Base-by-base conservation (phyloP, 2,113 vertebrate genomes). In the Hippoglossus stenolepis region DNA sequence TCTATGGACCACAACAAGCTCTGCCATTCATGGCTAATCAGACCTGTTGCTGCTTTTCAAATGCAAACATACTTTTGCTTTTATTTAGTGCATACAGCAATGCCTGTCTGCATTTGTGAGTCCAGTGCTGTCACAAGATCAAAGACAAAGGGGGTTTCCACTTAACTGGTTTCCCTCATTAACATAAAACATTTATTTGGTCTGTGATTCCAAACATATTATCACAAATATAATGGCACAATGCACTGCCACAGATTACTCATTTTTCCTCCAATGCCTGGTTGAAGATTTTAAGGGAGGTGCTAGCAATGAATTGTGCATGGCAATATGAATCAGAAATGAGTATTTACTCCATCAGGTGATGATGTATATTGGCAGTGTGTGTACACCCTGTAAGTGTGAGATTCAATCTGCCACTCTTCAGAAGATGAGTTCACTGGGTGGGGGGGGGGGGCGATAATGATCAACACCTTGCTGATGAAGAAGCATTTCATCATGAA, bases 401-500 rank as follows among this genome's bases (percentile, higher is more conserved):
- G 35, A 69, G 15, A 83, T 38, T 64, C 40, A 62, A n/a, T 58
- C 21, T 60, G 21, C 23, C 20, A 11, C 26, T 66, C 6, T 43
- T 61, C 70, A 35, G 56, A n/a, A 71, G 43, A 82, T 75, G 49
- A 71, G 26, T 35, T 24, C 28, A 45, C 26, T 43, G 31, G 63
- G 47, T 31, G 23, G 28, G 63, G 47, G 35, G 2, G n/a, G 45
- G 38, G 40, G 21, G 15, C 0, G n/a, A 38, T 65, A 49, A 64
- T 53, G 38, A 67, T 64, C 35, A 31, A 40, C n/a, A 59, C 35
- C 64, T 43, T 0, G 10, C 5, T 77, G 74, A 58, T 64, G 57
- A 71, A 82, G 40, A 35, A 18, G 45, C 28, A 66, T 81, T 73
- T 70, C 15, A 35, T 35, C 21, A 58, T 57, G 62, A 74, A 80